Percentiles rank a stretch among this genome's conserved stretches.
phyloP scores from a whole-genome alignment of 53 echinoderm and acorn worm genomes.

The Holothuria scabra region DNA sequence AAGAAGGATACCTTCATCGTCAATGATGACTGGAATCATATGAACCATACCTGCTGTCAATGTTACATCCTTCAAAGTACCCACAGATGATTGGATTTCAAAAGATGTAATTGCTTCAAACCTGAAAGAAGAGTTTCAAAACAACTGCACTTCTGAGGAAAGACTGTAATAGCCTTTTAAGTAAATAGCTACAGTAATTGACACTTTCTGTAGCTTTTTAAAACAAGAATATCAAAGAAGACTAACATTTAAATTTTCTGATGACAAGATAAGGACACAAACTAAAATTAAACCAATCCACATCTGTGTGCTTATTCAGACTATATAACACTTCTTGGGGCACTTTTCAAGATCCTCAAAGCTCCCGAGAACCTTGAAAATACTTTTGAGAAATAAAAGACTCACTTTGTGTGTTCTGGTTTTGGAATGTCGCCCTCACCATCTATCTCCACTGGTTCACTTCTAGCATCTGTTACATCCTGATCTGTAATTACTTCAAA shows the following conservation, averaged over 20 bases:
- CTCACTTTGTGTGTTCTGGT: constrained; percentile 25
- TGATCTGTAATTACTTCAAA: constrained; percentile 95
- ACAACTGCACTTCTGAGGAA: no score
- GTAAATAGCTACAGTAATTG: no score
- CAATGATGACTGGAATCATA: constrained; percentile 76
- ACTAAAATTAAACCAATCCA: no score
- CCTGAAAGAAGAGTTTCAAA: neutral
- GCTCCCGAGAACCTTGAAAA: no score
- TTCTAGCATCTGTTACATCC: constrained; percentile 71
- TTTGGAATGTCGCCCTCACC: neutral
- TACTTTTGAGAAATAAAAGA: neutral
- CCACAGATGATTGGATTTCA: constrained; percentile 65
- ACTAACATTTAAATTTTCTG: no score
- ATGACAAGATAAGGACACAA: no score
- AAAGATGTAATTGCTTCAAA: neutral
- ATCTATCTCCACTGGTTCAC: constrained; percentile 24
- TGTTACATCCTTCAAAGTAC: constrained; percentile 64
- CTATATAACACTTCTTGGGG: no score
- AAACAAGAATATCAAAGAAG: no score
- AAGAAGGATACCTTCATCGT: constrained; percentile 81
- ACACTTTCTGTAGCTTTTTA: no score
- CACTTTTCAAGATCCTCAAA: no score
- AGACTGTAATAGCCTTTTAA: no score
- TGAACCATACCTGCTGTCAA: constrained; percentile 75
- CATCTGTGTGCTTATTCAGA: no score